phyloP scores from a whole-genome alignment of 2,888 invertebrate genomes.

The Escarpia spicata region DNA sequence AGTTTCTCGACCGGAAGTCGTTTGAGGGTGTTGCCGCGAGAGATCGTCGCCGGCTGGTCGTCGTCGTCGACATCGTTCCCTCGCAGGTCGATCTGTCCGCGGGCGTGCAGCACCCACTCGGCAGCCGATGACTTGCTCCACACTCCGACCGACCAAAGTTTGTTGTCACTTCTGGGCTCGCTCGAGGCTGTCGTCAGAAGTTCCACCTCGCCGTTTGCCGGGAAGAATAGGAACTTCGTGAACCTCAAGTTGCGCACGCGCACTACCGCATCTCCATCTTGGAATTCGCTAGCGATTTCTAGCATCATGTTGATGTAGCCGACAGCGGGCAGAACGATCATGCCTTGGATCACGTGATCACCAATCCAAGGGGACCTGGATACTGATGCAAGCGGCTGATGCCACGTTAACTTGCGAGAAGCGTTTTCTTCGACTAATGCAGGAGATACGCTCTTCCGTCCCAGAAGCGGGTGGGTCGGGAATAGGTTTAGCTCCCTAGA shows the following conservation, averaged over 20 bases:
- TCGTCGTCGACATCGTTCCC: background rate
- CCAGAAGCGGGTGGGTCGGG: background rate
- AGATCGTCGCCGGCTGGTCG: background rate
- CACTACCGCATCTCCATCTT: background rate
- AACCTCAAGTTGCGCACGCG: background rate
- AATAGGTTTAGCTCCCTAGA: background rate
- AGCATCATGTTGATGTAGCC: background rate
- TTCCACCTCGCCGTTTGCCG: background rate
- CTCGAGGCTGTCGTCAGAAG: background rate
- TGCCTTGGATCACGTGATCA: background rate
- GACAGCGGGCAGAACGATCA: background rate
- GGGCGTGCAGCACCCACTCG: background rate
- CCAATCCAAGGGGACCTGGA: background rate
- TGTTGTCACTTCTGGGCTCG: background rate
- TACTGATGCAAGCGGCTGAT: background rate
- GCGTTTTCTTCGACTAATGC: background rate
- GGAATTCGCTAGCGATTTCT: background rate
- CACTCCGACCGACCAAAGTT: background rate
- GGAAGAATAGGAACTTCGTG: background rate
- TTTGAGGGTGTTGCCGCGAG: background rate
- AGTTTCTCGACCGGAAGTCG: background rate
- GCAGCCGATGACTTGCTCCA: background rate
- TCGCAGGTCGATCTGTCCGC: background rate
- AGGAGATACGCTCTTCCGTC: background rate
- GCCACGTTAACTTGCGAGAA: background rate